Evolutionary conservation across 1,140 invertebrate genomes (phyloP).

Genomic region (Caenorhabditis briggsae): DNA sequence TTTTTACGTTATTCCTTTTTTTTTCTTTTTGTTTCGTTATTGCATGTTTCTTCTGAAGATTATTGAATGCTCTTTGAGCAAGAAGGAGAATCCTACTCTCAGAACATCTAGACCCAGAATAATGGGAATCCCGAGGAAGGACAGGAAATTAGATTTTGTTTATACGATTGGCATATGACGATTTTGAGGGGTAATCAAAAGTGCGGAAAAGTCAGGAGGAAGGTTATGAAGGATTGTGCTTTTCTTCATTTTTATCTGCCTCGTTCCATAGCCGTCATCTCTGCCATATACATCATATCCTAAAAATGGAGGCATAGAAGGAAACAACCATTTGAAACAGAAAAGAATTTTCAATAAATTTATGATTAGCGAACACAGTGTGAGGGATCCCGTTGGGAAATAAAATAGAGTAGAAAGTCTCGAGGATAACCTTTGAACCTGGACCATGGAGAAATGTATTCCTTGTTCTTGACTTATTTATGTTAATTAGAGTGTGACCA

Average conservation of each 20-base stretch:
- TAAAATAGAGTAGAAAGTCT: not conserved
- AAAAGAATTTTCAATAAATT: constrained; percentile 22
- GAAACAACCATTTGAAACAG: constrained; percentile 6
- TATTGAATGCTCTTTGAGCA: not conserved
- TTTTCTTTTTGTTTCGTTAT: not conserved
- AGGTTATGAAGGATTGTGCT: no score
- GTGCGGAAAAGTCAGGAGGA: not conserved
- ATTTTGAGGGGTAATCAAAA: not conserved
- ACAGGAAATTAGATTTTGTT: constrained; percentile 5
- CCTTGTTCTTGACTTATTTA: constrained; percentile 4
- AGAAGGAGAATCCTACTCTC: not conserved
- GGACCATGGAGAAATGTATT: not conserved
- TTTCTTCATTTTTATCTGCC: not conserved
- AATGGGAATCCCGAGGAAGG: not conserved
- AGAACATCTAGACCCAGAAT: not conserved
- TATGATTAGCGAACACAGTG: constrained; percentile 33
- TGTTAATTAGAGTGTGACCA: constrained; percentile 18
- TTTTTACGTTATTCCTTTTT: not conserved
- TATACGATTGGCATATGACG: not conserved
- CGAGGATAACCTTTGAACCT: constrained; percentile 21
- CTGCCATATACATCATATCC: not conserved
- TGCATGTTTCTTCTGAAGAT: not conserved
- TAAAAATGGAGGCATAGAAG: not conserved
- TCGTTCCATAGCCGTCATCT: not conserved
- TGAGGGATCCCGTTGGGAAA: not conserved